Evolutionary conservation across 2,797 vertebrate genomes (phyloP), one percentile per base, ranked within the genome.

Genomic region (Hipposideros larvatus): DNA sequence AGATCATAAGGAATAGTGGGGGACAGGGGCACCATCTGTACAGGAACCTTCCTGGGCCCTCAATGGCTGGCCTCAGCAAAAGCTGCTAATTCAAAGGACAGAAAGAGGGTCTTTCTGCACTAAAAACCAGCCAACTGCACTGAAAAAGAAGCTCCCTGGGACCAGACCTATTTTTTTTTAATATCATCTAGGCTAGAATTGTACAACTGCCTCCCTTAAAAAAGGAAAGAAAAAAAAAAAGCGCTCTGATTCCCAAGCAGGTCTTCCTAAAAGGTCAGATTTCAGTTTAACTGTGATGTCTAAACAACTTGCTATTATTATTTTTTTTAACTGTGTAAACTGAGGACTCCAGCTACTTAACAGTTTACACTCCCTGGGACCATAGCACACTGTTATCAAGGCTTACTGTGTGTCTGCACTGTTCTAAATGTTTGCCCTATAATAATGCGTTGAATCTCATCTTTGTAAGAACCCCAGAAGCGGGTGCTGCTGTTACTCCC

Each of bases 151-250:
- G 63, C 18, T 70, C 89, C 86, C 61, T 74, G 91, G 86, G 91
- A 83, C 74, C 86, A 96, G 94, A 94, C 97, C 92, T 90, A 61
- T 88, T 91, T 95, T 79, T 78, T 61, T 59, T 65, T 87, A 87
- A 57, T 91, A 96, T 92, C 86, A 96, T 78, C 86, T 94, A 86
- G 91, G 92, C 93, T 96, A 90, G 77, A 89, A 75, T 73, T 68
- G 37, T 87, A 86, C 85, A 82, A 65, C 34, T 71, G 65, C 74
- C 82, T 95, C 31, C 43, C 37, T 85, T 43, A 21, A 8, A 68
- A 70, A 85, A 65, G 8, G 9, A 59, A 75, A 10, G 19, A 4
- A 13, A n/a, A 43, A 41, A n/a, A 77, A 51, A 55, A n/a, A 57
- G n/a, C 63, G 80, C 18, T 90, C 63, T 75, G 77, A 65, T 55